Conservation (phyloP, 2,888 invertebrate genomes). For the Uloborus plumipes region DNA sequence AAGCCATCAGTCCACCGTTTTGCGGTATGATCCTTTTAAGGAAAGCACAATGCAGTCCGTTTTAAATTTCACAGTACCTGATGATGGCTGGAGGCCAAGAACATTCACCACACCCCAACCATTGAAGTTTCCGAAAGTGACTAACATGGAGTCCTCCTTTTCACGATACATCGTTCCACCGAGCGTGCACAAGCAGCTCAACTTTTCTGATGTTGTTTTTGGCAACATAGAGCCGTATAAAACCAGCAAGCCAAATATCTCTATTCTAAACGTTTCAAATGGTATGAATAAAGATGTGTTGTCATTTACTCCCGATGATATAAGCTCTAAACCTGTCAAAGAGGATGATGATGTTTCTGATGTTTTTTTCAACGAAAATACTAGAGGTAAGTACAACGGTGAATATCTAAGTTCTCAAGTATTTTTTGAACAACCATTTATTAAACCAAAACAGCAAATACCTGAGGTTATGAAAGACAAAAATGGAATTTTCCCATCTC, state of each 20-base stretch:
- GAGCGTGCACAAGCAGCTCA: conserved; percentile 6
- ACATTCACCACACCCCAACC: conserved; percentile 9
- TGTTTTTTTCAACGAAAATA: not conserved
- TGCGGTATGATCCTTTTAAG: not conserved
- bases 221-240: not conserved
- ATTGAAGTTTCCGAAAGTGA: too few relatives aligned
- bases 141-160: not conserved
- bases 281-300: not conserved
- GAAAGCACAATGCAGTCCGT: conserved; percentile 15
- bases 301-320: not conserved
- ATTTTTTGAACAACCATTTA: not conserved
- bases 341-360: not conserved
- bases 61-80: conserved; percentile 13
- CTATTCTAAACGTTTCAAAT: not conserved
- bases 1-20: not conserved
- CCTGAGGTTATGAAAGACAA: not conserved
- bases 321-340: not conserved
- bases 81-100: conserved; percentile 34
- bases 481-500: too few relatives aligned
- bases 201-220: conserved; percentile 10
- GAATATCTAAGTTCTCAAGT: not conserved
- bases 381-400: not conserved
- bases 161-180: not conserved
- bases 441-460: not conserved
- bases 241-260: not conserved